Percentiles rank a stretch among this genome's conserved stretches.
Conservation (phyloP, 2,888 invertebrate species). For the Apotomis betuletana region DNA sequence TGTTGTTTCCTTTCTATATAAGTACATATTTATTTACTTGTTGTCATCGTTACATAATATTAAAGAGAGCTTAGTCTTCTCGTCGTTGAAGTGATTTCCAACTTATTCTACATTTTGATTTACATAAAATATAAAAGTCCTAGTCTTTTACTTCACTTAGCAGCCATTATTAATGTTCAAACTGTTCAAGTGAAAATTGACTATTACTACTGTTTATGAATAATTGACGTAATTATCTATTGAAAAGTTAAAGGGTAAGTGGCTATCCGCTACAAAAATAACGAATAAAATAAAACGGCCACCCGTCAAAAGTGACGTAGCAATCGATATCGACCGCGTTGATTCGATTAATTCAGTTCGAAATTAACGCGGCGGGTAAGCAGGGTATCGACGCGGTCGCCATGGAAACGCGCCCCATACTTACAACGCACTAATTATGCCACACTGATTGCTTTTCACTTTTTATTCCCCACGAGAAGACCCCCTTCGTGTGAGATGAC, state of each 20-base stretch:
- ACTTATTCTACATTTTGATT: too few relatives aligned
- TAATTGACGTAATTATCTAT: neutral
- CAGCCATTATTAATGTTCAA: too few relatives aligned
- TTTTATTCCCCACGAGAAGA: constrained; percentile 81
- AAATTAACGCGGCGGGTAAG: constrained; percentile 80
- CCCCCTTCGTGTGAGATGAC: constrained; percentile 64
- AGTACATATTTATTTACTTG: too few relatives aligned
- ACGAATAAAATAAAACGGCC: constrained; percentile 23
- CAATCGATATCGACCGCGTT: constrained; percentile 73
- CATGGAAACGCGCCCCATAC: constrained; percentile 81
- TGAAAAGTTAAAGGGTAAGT: neutral
- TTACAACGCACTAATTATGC: constrained; percentile 83
- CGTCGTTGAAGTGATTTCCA: too few relatives aligned
- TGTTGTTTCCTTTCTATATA: too few relatives aligned
- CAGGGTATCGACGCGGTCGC: constrained; percentile 76
- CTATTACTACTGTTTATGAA: too few relatives aligned
- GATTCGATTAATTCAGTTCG: constrained; percentile 80
- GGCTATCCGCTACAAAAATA: constrained; percentile 8
- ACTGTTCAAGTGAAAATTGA: too few relatives aligned
- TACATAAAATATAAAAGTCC: too few relatives aligned
- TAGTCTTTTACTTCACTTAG: too few relatives aligned
- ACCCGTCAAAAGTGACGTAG: constrained; percentile 43
- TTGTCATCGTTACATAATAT: too few relatives aligned
- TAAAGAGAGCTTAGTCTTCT: too few relatives aligned
- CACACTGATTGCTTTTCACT: constrained; percentile 84